A percentile compares a stretch with the other conserved stretches of the same genome.
Conservation (phyloP, 2,888 invertebrate genomes). For the Orthosia cruda region DNA sequence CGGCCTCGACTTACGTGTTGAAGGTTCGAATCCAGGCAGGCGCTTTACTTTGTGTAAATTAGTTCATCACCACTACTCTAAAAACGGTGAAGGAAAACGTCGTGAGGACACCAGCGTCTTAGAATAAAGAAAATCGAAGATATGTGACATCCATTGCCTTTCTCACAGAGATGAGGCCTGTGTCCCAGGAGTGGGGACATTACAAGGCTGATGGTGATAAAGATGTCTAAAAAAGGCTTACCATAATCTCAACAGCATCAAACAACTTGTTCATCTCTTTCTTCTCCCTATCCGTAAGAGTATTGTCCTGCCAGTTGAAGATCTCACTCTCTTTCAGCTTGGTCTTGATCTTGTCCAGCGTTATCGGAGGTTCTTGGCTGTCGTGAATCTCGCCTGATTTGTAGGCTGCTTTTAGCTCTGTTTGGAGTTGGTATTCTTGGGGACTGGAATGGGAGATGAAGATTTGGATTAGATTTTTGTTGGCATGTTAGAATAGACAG, state of each 20-base stretch:
- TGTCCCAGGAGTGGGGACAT: too few relatives aligned
- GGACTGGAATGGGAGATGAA: conserved; percentile 69
- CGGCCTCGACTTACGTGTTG: too few relatives aligned
- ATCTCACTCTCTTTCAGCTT: conserved; percentile 82
- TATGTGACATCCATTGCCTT: too few relatives aligned
- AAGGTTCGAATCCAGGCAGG: too few relatives aligned
- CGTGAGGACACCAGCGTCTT: too few relatives aligned
- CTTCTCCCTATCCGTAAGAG: conserved; percentile 77
- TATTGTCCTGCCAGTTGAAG: conserved; percentile 76
- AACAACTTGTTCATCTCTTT: conserved; percentile 84
- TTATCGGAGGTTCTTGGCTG: conserved; percentile 72
- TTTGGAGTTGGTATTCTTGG: conserved; percentile 45
- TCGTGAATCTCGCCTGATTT: conserved; percentile 81
- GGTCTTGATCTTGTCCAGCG: conserved; percentile 79
- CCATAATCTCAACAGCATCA: conserved; percentile 86
- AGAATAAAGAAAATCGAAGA: too few relatives aligned
- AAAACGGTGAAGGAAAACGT: too few relatives aligned
- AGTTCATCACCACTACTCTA: too few relatives aligned
- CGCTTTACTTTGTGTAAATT: too few relatives aligned
- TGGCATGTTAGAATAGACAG: too few relatives aligned
- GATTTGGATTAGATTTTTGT: background rate
- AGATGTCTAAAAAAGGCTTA: conserved; percentile 58
- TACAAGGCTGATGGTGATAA: too few relatives aligned
- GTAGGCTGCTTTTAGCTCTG: conserved; percentile 76
- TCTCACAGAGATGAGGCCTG: too few relatives aligned